These are phyloP conservation scores for Baccha elongata DNA, from an alignment of 2,888 invertebrate genomes.

Conservation along the genomic window DNA sequence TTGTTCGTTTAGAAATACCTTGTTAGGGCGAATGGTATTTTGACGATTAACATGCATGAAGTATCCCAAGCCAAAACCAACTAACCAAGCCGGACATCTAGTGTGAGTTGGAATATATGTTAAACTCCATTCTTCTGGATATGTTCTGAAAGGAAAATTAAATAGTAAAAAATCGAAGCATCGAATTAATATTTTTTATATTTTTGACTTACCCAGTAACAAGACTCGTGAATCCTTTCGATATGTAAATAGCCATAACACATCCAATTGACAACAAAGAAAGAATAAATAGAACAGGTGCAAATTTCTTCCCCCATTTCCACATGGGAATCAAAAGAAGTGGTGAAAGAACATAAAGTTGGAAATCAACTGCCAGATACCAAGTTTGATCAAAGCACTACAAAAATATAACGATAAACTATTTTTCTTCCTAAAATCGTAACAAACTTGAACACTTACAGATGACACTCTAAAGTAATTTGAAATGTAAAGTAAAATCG, in stretches of 20 bases:
- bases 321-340: slow-evolving; percentile 81
- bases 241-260: slow-evolving; percentile 57
- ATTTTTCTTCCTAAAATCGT: not conserved
- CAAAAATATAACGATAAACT: not conserved
- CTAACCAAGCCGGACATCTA: slow-evolving; percentile 75
- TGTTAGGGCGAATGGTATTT: slow-evolving; percentile 13
- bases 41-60: slow-evolving; percentile 58
- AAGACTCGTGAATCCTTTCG: slow-evolving; percentile 26
- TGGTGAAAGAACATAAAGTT: slow-evolving; percentile 83
- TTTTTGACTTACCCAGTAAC: slow-evolving; percentile 26
- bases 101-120: slow-evolving; percentile 74
- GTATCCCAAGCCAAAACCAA: slow-evolving; percentile 75
- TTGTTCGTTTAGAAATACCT: slow-evolving; percentile 5
- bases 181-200: not conserved
- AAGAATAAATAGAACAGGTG: slow-evolving; percentile 45
- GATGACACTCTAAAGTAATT: slow-evolving; percentile 78
- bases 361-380: slow-evolving; percentile 84
- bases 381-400: slow-evolving; percentile 83
- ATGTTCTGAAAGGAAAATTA: slow-evolving; percentile 10
- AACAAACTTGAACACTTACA: not conserved
- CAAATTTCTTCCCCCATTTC: slow-evolving; percentile 66
- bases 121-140: slow-evolving; percentile 23
- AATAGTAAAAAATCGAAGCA: not conserved
- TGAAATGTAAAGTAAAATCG: slow-evolving; percentile 82
- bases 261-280: slow-evolving; percentile 51